Percentiles rank a stretch among this genome's conserved stretches.
Evolutionary conservation across 1,140 invertebrate genomes (phyloP).

Genomic region (Microplitis demolitor): DNA sequence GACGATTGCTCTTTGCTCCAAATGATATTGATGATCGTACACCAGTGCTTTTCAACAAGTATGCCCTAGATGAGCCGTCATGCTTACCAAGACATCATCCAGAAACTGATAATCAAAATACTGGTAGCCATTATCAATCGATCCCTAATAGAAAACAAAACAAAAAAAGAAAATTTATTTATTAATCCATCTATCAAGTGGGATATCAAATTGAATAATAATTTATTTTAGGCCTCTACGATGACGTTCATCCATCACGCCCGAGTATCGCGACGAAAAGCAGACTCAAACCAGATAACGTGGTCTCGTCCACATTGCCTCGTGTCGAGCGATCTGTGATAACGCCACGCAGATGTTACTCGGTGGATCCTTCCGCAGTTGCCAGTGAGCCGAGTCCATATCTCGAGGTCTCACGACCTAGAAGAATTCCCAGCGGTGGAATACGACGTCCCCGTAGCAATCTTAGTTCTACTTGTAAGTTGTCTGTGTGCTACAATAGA

Average conservation of each 20-base stretch:
- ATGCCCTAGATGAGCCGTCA: constrained; percentile 66
- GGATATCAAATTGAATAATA: background rate
- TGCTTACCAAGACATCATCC: no score
- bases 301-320: constrained; percentile 3
- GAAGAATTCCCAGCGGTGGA: constrained; percentile 28
- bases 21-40: constrained; percentile 57
- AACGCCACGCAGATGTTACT: constrained; percentile 44
- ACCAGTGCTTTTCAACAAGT: constrained; percentile 74
- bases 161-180: background rate
- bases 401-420: constrained; percentile 43
- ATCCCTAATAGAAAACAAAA: no score
- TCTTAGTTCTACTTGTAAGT: constrained; percentile 42
- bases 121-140: no score
- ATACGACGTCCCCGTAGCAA: constrained; percentile 40
- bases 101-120: background rate
- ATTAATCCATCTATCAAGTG: background rate
- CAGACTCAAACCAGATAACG: background rate
- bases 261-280: background rate
- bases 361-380: constrained; percentile 36
- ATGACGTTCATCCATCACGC: background rate
- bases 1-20: constrained; percentile 46
- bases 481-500: constrained; percentile 1
- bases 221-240: constrained; percentile 4
- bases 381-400: constrained; percentile 39
- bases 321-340: constrained; percentile 14